Conservation (phyloP, 2,888 invertebrate species). For the Catocala fraxini region DNA sequence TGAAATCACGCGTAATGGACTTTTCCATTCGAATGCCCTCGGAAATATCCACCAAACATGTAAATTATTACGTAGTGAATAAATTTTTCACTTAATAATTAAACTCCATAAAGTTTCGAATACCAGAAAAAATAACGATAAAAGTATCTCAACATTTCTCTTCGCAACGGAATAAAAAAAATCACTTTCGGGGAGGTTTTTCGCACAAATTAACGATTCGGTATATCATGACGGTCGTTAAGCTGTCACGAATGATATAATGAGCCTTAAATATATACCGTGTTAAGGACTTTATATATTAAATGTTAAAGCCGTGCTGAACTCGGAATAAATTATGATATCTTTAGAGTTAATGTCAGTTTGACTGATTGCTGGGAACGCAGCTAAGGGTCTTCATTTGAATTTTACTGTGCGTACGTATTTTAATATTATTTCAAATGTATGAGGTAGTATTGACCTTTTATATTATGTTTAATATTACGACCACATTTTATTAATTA, state of each 20-base stretch:
- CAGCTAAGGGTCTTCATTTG: not conserved
- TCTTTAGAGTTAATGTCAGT: conserved; percentile 10
- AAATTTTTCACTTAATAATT: conserved; percentile 14
- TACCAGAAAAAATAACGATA: conserved; percentile 26
- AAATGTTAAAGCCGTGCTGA: conserved; percentile 19
- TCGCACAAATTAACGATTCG: conserved; percentile 52
- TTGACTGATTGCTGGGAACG: conserved; percentile 1
- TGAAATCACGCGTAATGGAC: not conserved
- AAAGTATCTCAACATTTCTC: conserved; percentile 27
- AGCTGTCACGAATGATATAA: conserved; percentile 50
- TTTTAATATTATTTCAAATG: not conserved
- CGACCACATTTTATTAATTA: too few species aligned
- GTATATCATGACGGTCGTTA: conserved; percentile 57
- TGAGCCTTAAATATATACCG: conserved; percentile 40
- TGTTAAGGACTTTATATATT: conserved; percentile 25
- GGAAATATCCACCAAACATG: too few species aligned
- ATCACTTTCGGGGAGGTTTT: conserved; percentile 29
- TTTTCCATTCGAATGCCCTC: not conserved
- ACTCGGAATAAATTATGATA: conserved; percentile 14
- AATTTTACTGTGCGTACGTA: not conserved
- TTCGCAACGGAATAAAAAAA: conserved; percentile 33
- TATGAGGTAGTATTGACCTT: not conserved
- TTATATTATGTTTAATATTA: too few species aligned
- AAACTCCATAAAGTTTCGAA: conserved; percentile 23
- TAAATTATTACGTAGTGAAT: too few species aligned